A percentile compares a stretch with the other conserved stretches of the same genome.
Evolutionary conservation across 2,888 invertebrate genomes (phyloP).

Genomic region (Tortricodes alternella): DNA sequence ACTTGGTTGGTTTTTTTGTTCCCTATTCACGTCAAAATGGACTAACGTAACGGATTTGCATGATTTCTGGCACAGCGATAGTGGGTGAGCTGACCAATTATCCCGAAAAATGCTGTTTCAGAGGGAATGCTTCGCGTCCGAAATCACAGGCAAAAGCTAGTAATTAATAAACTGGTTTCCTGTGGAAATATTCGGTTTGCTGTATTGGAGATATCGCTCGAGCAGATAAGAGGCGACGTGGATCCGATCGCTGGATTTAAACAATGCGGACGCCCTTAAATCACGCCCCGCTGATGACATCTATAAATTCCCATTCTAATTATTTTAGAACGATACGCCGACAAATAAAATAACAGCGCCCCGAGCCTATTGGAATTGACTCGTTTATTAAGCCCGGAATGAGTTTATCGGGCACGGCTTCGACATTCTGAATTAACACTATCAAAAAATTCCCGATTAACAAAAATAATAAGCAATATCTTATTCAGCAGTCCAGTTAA

Average conservation of each 20-base stretch:
- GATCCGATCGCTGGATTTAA: conserved; percentile 49
- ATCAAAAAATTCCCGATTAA: not conserved
- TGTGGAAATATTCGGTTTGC: conserved; percentile 8
- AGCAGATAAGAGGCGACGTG: conserved; percentile 41
- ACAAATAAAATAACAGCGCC: conserved; percentile 70
- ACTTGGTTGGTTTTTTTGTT: too few species aligned
- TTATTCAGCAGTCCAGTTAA: conserved; percentile 35
- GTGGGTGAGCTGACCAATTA: too few species aligned
- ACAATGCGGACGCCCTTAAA: conserved; percentile 64
- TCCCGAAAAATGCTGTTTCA: too few species aligned
- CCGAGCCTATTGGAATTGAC: conserved; percentile 61
- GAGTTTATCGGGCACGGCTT: conserved; percentile 54
- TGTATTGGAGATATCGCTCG: conserved; percentile 38
- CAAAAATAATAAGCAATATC: conserved; percentile 31
- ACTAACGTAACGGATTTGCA: too few species aligned
- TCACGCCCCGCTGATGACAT: conserved; percentile 65
- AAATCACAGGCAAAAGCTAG: not conserved
- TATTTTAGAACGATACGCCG: conserved; percentile 69
- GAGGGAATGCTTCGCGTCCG: not conserved
- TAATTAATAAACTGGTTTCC: not conserved
- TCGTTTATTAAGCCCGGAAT: conserved; percentile 61
- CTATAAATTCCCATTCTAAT: conserved; percentile 77
- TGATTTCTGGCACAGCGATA: too few species aligned
- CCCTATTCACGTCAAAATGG: too few species aligned
- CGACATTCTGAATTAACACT: conserved; percentile 49